These are phyloP conservation scores for Amblyteles armatorius DNA, from an alignment of 2,888 invertebrate species.

Conservation along the genomic window DNA sequence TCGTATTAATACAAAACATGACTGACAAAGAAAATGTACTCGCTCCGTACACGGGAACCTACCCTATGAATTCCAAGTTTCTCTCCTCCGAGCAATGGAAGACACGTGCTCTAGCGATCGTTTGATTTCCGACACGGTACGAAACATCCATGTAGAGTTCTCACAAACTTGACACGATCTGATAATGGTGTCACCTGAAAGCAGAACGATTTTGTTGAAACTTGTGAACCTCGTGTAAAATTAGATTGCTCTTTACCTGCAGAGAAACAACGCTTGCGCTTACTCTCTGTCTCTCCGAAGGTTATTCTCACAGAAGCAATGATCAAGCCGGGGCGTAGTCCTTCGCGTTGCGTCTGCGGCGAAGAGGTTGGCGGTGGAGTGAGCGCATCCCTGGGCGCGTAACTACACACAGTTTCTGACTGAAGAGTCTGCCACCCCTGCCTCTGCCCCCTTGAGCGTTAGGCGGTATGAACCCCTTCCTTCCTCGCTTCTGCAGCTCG, in stretches of 20 bases:
- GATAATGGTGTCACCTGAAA: background rate
- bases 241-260: background rate
- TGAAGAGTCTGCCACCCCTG: slow-evolving; percentile 2
- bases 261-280: background rate
- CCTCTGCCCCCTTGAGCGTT: background rate
- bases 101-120: background rate
- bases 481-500: background rate
- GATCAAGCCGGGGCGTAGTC: slow-evolving; percentile 39
- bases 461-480: background rate
- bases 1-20: background rate
- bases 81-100: background rate
- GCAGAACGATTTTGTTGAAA: background rate
- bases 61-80: background rate
- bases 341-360: slow-evolving; percentile 11
- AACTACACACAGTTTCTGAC: slow-evolving; percentile 41
- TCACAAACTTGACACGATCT: background rate
- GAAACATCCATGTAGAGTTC: background rate
- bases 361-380: background rate
- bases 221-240: background rate
- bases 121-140: background rate
- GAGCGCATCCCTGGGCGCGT: slow-evolving; percentile 46
- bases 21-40: background rate
- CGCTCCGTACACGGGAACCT: background rate
- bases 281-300: background rate
- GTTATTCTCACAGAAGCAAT: background rate